Evolutionary conservation across 2,888 invertebrate species (phyloP), one percentile per base, ranked within the genome.

Genomic region (Ophion costatus): DNA sequence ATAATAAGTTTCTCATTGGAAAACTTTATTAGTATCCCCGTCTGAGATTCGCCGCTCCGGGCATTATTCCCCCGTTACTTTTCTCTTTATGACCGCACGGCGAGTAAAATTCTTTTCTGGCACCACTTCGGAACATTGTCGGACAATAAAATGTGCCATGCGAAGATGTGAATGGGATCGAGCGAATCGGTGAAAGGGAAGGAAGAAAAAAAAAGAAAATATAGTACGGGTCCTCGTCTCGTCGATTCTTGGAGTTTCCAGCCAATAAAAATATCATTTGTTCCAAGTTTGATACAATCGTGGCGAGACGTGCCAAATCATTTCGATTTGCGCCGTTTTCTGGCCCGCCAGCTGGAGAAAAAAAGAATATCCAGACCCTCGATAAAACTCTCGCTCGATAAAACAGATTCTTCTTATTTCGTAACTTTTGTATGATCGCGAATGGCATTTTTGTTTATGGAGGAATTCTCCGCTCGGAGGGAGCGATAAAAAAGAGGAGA

Each of bases 1-100:
- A 84, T 87, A 90, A 89, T 87, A 88, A 88, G 86, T 88, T 89
- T 88, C 87, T 87, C 88, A 89, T 87, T 85, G 86, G 81, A 78
- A 80, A 82, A 89, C 85, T 91, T 88, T 89, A 89, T 89, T 87
- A 87, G 81, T 79, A 82, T 75, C 80, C 80, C 51, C 56, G 45
- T 61, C 61, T 38, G 78, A 78, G 61, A 45, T 45, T 73, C 73
- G 59, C 61, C 73, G 42, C 57, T 59, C 57, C 69, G 56, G 42
- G 29, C 45, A 75, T 74, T 75, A 81, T 81, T 70, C 56, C 56
- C 59, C 56, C 66, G 64, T 77, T 57, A 74, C 79, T 75, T 81
- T 81, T 81, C 87, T 75, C 82, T 89, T 89, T 89, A 89, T 85
- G 88, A 85, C 82, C 88, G 64, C 51, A 66, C 33, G 59, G 81